phyloP scores from a whole-genome alignment of 2,797 vertebrate genomes.

The Alca torda region DNA sequence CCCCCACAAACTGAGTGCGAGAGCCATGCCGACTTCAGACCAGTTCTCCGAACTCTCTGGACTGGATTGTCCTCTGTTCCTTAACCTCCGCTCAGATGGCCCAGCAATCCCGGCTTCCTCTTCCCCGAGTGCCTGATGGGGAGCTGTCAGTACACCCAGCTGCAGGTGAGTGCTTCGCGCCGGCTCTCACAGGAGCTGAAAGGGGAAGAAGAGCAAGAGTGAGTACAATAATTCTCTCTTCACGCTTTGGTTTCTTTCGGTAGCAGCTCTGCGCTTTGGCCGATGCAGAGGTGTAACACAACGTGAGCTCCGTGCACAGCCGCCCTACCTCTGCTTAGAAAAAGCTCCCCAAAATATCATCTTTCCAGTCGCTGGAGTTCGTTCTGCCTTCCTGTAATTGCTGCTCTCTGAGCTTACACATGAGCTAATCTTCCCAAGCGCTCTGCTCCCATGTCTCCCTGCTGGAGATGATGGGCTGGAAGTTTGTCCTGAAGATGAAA shows the following conservation, averaged over 20 bases:
- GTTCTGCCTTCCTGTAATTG: neutral
- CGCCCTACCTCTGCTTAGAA: neutral
- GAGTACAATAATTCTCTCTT: neutral
- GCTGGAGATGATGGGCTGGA: neutral
- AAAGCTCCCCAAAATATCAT: neutral
- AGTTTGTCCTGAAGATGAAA: neutral
- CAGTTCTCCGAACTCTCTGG: neutral
- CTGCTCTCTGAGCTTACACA: neutral
- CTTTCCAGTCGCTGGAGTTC: neutral
- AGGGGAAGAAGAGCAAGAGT: neutral
- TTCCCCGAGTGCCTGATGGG: conserved; percentile 95
- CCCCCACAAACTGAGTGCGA: neutral
- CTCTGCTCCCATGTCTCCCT: neutral
- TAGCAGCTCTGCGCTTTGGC: neutral
- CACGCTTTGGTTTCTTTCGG: fast-evolving
- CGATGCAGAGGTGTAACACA: fast-evolving
- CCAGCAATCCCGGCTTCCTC: conserved; percentile 89
- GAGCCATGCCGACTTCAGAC: neutral
- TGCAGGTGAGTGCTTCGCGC: conserved; percentile 81
- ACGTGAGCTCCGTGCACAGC: fast-evolving
- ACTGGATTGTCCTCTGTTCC: conserved; percentile 21
- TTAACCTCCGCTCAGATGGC: conserved; percentile 85
- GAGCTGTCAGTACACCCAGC: conserved; percentile 92
- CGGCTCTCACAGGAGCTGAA: neutral
- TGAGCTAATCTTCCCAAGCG: neutral